Evolutionary conservation across 2,113 vertebrate genomes (phyloP), one percentile per base, ranked within the genome.

Genomic region (Hylia prasina): DNA sequence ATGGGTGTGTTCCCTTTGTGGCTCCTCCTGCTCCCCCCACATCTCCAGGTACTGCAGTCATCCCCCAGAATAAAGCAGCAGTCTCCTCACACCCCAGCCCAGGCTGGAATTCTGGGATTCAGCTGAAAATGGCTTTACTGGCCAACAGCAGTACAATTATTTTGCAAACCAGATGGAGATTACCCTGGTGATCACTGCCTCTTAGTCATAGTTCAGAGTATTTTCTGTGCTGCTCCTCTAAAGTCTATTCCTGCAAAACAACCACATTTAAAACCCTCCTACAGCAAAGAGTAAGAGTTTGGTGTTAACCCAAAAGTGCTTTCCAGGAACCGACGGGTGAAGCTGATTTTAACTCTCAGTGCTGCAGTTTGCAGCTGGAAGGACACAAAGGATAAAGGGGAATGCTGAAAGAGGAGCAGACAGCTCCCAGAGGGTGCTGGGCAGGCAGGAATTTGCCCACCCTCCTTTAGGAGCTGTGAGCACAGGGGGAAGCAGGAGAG

Each of bases 141-240:
- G 82, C 90, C 94, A 76, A 23, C 69, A 79, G 76, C 82, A 63
- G 57, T 3, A 37, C 7, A 70, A 37, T 20, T 84, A 40, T 92
- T 92, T 73, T 70, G 64, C 72, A 89, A 75, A 87, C 4, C 95
- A 94, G 93, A 96, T 92, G 94, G 97, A 93, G 87, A 93, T 94
- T 65, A 84, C 83, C 71, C 96, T 87, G 92, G 82, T 88, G 84
- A 87, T 93, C 78, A 2, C 91, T 88, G 90, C 57, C 80, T 96
- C 96, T 96, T 97, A 96, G 63, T 95, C 96, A 96, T 57, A 94
- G 87, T 25, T 85, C 95, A 89, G 91, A 77, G 47, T 82, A 89
- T 86, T 87, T 82, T 93, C 70, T 94, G 3, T 79, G 75, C 65
- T 75, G 66, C 51, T 93, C 77, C 69, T 75, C 87, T 81, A 2